A percentile compares a stretch with the other conserved stretches of the same genome.
Conservation (phyloP, 2,797 vertebrate species). For the Steatocranus sp. region DNA sequence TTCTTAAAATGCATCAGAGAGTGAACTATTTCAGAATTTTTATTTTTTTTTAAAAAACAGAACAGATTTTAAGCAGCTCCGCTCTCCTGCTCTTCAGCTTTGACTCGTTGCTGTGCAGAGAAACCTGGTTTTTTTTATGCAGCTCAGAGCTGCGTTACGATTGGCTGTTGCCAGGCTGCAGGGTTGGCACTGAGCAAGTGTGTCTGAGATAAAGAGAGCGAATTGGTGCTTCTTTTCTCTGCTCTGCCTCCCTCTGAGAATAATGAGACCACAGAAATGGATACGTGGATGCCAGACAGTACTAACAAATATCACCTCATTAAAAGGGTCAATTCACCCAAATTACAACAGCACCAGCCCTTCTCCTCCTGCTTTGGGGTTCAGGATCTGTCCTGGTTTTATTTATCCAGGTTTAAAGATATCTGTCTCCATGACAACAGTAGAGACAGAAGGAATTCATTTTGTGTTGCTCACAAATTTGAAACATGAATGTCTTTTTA, state of each 20-base stretch:
- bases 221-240: slow-evolving; percentile 1
- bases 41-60: no score
- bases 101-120: slow-evolving; percentile 56
- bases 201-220: slow-evolving; percentile 16
- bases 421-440: background rate
- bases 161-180: slow-evolving; percentile 59
- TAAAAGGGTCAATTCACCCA: background rate
- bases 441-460: background rate
- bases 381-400: background rate
- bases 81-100: background rate
- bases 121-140: background rate
- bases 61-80: background rate
- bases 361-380: background rate
- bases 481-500: background rate
- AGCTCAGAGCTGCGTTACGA: slow-evolving; percentile 18
- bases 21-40: accelerated
- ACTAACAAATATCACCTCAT: background rate
- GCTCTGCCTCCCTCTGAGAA: slow-evolving; percentile 20
- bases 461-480: background rate
- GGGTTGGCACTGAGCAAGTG: slow-evolving; percentile 18
- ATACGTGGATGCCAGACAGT: background rate
- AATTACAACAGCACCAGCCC: background rate
- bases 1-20: background rate
- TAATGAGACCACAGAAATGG: background rate
- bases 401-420: background rate